Evolutionary conservation across 2,888 invertebrate genomes (phyloP).

Genomic region (Arge pagana): DNA sequence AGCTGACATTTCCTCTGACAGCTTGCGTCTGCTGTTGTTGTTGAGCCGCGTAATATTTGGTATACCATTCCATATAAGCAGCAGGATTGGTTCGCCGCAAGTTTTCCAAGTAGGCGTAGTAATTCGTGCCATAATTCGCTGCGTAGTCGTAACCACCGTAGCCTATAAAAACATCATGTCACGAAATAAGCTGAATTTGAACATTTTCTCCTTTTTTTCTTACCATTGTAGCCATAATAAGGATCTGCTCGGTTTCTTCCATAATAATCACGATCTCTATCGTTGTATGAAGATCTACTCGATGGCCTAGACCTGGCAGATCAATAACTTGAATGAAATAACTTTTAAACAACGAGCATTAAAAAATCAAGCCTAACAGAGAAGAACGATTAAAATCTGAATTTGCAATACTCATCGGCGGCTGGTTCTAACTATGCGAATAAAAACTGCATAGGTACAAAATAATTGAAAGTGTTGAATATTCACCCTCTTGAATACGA

Average conservation of each 20-base stretch:
- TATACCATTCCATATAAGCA: slow-evolving; percentile 78
- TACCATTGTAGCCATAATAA: slow-evolving; percentile 51
- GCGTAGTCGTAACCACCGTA: slow-evolving; percentile 48
- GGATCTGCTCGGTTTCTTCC: slow-evolving; percentile 49
- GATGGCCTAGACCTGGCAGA: slow-evolving; percentile 51
- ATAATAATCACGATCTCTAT: slow-evolving; percentile 52
- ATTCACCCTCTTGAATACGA: slow-evolving; percentile 50
- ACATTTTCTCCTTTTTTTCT: slow-evolving; percentile 2
- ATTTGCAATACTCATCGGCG: too few relatives aligned
- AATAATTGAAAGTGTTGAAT: too few relatives aligned
- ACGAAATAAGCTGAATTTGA: not conserved
- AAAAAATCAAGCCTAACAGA: too few relatives aligned
- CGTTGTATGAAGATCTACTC: slow-evolving; percentile 55
- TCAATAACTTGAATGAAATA: too few relatives aligned
- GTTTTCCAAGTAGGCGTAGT: slow-evolving; percentile 78
- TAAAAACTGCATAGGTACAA: too few relatives aligned
- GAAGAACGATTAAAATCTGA: too few relatives aligned
- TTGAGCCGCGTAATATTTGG: slow-evolving; percentile 68
- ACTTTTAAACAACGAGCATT: too few relatives aligned
- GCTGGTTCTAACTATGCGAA: too few relatives aligned
- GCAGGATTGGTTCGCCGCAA: slow-evolving; percentile 77
- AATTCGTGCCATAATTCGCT: slow-evolving; percentile 49
- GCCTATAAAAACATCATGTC: too few relatives aligned
- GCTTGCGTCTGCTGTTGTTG: slow-evolving; percentile 44
- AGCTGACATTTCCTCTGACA: slow-evolving; percentile 44